A percentile compares a stretch with the other conserved stretches of the same genome.
phyloP scores from a whole-genome alignment of 2,888 invertebrate genomes.

The Myathropa florea region DNA sequence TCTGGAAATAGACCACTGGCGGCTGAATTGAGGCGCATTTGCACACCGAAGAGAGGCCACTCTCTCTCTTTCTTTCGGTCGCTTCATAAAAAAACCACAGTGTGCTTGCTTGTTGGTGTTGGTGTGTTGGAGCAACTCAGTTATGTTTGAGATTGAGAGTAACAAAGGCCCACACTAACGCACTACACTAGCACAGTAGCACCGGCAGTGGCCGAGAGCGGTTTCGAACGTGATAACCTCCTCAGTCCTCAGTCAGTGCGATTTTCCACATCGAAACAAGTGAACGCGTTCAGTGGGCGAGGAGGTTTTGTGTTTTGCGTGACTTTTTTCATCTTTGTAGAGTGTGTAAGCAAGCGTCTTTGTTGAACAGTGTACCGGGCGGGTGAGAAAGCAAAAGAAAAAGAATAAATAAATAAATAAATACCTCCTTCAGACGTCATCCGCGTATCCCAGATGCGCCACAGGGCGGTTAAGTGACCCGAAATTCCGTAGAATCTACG shows the following conservation, averaged over 20 bases:
- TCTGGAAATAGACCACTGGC: constrained; percentile 52
- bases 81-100: neutral
- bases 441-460: neutral
- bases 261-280: constrained; percentile 64
- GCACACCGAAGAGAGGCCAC: constrained; percentile 36
- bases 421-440: neutral
- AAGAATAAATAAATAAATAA: neutral
- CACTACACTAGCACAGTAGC: neutral
- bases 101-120: neutral
- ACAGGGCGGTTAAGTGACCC: neutral
- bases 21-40: constrained; percentile 57
- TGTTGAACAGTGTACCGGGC: neutral
- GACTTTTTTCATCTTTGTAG: neutral
- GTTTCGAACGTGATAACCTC: constrained; percentile 66
- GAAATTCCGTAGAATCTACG: constrained; percentile 39
- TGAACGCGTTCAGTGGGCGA: constrained; percentile 48
- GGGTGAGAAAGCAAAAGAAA: neutral
- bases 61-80: constrained; percentile 13
- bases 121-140: constrained; percentile 19
- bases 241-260: too few relatives aligned
- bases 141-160: too few relatives aligned
- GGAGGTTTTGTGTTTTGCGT: constrained; percentile 22
- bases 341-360: neutral
- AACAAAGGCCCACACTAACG: constrained; percentile 31
- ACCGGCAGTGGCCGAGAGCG: constrained; percentile 35